Percentiles rank a stretch among this genome's conserved stretches.
Conservation (phyloP, 2,797 vertebrate species). For the Ctenopoma kingsleyae region DNA sequence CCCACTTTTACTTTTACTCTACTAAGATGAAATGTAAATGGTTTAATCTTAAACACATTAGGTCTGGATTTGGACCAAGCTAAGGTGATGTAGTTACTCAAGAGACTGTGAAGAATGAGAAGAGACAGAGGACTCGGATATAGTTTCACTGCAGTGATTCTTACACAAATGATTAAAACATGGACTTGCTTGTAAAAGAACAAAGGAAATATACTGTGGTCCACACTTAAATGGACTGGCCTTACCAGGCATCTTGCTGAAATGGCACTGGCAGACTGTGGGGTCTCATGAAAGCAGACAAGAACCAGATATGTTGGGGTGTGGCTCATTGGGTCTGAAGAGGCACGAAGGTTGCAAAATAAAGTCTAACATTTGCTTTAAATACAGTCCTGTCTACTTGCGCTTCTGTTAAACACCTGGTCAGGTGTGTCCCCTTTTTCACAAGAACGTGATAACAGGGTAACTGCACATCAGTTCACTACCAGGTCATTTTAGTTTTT, state of each 20-base stretch:
- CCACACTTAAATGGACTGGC: constrained; percentile 13
- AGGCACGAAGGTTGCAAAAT: constrained; percentile 34
- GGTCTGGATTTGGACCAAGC: constrained; percentile 16
- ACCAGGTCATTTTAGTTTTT: constrained; percentile 35
- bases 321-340: constrained; percentile 42
- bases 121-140: not conserved
- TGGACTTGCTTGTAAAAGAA: constrained; percentile 20
- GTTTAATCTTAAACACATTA: constrained; percentile 18
- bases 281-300: constrained; percentile 55
- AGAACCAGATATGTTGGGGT: constrained; percentile 61
- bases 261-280: constrained; percentile 22
- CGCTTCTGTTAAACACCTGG: constrained; percentile 59
- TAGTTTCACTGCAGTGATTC: constrained; percentile 18
- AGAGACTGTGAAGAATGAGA: not conserved
- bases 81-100: constrained; percentile 5
- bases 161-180: constrained; percentile 41
- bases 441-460: constrained; percentile 49
- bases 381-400: constrained; percentile 35
- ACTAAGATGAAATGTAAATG: constrained; percentile 16
- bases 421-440: constrained; percentile 51
- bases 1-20: too few species aligned
- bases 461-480: constrained; percentile 29
- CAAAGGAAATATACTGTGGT: constrained; percentile 41
- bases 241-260: constrained; percentile 31
- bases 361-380: constrained; percentile 21